Evolutionary conservation across 30 jellyfish, hydroid and myxozoan genomes (phyloP).

Genomic region (Aurelia sp.): DNA sequence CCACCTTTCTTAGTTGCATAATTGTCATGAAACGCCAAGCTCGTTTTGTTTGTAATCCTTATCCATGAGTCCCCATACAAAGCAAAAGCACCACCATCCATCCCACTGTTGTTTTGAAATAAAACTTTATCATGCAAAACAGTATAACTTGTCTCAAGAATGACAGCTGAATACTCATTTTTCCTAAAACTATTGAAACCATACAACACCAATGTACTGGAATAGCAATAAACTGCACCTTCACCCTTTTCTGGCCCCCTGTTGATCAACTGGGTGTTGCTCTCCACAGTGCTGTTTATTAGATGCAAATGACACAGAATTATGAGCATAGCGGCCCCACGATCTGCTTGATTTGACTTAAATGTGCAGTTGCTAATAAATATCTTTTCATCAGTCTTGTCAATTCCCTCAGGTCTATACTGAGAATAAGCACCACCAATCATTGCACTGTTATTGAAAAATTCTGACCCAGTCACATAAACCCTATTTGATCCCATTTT

Average conservation of each 20-base stretch:
- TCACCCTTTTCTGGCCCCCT: conserved; percentile 40
- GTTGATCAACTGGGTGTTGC: conserved; percentile 22
- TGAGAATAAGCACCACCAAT: conserved; percentile 75
- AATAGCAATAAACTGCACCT: conserved; percentile 69
- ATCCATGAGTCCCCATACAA: conserved; percentile 63
- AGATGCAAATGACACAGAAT: background rate
- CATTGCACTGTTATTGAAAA: conserved; percentile 50
- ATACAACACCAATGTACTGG: conserved; percentile 2
- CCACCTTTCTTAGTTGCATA: conserved; percentile 86
- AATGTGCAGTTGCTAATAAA: conserved; percentile 23
- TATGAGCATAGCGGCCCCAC: conserved; percentile 48
- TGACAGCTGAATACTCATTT: conserved; percentile 67
- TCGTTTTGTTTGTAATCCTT: background rate
- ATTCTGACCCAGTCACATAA: conserved; percentile 5
- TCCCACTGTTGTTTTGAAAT: conserved; percentile 63
- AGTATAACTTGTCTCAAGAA: conserved; percentile 56
- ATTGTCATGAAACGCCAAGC: conserved; percentile 50
- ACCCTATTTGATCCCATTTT: conserved; percentile 32
- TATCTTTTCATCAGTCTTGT: conserved; percentile 17
- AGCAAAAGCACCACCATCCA: conserved; percentile 85
- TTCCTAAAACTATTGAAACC: conserved; percentile 16
- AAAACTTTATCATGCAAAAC: conserved; percentile 4
- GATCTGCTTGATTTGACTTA: conserved; percentile 38
- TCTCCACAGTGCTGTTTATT: conserved; percentile 12
- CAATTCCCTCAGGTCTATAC: conserved; percentile 15